Evolutionary conservation across 2,113 vertebrate species (phyloP).

Genomic region (Eretmochelys imbricata): DNA sequence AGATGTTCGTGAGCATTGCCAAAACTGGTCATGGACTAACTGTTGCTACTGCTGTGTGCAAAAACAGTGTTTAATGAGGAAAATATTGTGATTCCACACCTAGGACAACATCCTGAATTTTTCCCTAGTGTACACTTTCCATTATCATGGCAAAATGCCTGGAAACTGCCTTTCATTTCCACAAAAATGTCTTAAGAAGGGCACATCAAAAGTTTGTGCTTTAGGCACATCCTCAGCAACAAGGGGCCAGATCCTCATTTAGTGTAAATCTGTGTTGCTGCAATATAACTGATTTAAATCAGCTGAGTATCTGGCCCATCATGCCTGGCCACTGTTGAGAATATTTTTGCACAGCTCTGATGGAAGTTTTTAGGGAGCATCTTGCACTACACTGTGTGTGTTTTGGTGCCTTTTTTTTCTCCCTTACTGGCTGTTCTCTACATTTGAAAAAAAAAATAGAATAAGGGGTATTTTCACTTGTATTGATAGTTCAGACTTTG

Average conservation of each 20-base stretch:
- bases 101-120: slow-evolving; percentile 58
- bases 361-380: background rate
- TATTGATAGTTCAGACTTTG: background rate
- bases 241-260: slow-evolving; percentile 54
- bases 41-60: background rate
- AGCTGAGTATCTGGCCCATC: slow-evolving; percentile 25
- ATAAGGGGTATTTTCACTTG: background rate
- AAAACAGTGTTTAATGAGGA: background rate
- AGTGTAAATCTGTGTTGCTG: slow-evolving; percentile 65
- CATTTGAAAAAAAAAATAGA: background rate
- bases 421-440: background rate
- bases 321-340: background rate
- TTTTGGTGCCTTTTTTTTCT: background rate
- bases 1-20: slow-evolving; percentile 40
- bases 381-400: background rate
- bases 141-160: slow-evolving; percentile 68
- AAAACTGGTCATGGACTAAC: slow-evolving; percentile 25
- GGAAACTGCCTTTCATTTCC: slow-evolving; percentile 60
- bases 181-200: slow-evolving; percentile 62
- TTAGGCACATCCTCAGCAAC: slow-evolving; percentile 60
- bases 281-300: slow-evolving; percentile 56
- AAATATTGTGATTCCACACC: slow-evolving; percentile 24
- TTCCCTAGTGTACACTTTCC: slow-evolving; percentile 56
- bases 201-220: slow-evolving; percentile 69
- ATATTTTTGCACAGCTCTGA: slow-evolving; percentile 7